Base-by-base conservation (phyloP, 2,888 invertebrate species). In the Callyntrura guangdongensis region DNA sequence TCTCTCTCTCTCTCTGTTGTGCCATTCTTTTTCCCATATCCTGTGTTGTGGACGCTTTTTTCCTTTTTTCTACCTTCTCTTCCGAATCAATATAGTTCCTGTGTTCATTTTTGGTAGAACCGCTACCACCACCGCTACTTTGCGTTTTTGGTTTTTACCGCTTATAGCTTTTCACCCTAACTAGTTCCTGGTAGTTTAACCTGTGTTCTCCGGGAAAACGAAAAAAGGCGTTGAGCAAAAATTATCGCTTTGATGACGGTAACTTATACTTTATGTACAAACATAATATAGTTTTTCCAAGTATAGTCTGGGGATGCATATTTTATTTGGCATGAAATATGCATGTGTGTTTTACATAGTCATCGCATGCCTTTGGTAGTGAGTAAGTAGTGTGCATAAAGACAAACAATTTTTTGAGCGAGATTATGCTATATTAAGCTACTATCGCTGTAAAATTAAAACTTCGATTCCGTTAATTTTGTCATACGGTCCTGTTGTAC, bases 1-100 rank as follows among this genome's bases (percentile, higher is more conserved):
- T 83, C 25, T 1, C 79, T 49, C 61, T 25, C 25, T 20, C 27
- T 72, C 79, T 17, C 56, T 36, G 27, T 49, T 88, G 20, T 53
- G 45, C 82, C 74, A 17, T 17, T 47, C 25, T 74, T 81, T 81
- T 25, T 61, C 49, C 25, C 79, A 82, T 90, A 82, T 90, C 79
- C 90, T 85, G 85, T 82, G 72, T 74, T 69, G 82, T 82, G 56
- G 72, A 72, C 67, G 69, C 45, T 89, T 83, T 86, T 85, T 85
- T 61, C 67, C 53, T 84, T 87, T 3, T 84, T 67, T 81, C 53
- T 81, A 69, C 59, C 61, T 17, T 86, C 81, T 89, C 87, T 91
- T 91, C 87, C 87, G 87, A 88, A 91, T 91, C 91, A 88, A 91
- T 86, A 86, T 81, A 86, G 79, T 84, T 89, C 84, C 89, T 85